These are phyloP conservation scores for Gastracanthus pulcherrimus DNA, from an alignment of 2,888 invertebrate genomes.

Conservation along the genomic window DNA sequence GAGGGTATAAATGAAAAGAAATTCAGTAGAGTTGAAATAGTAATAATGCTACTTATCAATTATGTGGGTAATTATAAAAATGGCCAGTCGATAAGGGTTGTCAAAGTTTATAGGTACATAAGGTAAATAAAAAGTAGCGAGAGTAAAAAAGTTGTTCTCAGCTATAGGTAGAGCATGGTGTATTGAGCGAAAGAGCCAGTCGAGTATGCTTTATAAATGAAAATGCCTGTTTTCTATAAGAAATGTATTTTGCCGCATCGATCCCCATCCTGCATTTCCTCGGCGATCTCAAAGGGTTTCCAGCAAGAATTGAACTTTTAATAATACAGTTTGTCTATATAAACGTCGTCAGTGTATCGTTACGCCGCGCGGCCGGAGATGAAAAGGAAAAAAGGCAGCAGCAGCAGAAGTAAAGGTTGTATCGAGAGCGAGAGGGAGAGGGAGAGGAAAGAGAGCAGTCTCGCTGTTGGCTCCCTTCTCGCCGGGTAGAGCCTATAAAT, in stretches of 20 bases:
- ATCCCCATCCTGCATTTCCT: neutral
- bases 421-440: no score
- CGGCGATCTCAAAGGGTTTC: constrained; percentile 46
- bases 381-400: constrained; percentile 12
- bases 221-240: constrained; percentile 51
- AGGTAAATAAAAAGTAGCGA: neutral
- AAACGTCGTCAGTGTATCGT: constrained; percentile 20
- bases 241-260: constrained; percentile 45
- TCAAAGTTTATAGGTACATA: constrained; percentile 3
- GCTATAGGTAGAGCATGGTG: neutral
- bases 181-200: constrained; percentile 18
- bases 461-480: neutral
- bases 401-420: no score
- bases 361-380: constrained; percentile 12
- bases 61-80: no score
- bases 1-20: no score
- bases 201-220: constrained; percentile 55
- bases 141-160: constrained; percentile 13
- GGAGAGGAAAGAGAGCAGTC: neutral
- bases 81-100: no score
- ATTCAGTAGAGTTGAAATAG: no score
- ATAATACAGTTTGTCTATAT: constrained; percentile 49
- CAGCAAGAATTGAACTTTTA: constrained; percentile 48
- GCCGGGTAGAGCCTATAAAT: neutral
- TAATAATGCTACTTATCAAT: no score